phyloP scores from a whole-genome alignment of 2,888 invertebrate genomes.

The Hemaris fuciformis region DNA sequence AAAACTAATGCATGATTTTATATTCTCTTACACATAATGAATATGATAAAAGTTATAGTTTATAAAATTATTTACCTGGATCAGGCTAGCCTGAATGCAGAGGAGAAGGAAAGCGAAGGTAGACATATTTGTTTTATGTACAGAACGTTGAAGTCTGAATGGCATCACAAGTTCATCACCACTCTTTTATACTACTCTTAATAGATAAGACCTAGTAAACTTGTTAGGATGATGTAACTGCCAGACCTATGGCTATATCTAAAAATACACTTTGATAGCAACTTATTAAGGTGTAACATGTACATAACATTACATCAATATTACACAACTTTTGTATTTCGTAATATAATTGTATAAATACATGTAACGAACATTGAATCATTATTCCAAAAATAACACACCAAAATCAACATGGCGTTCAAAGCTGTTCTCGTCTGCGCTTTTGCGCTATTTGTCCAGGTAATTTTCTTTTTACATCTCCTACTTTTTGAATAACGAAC shows the following conservation, averaged over 20 bases:
- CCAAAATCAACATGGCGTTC: slow-evolving; percentile 10
- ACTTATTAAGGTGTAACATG: too few relatives aligned
- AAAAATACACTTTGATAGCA: too few relatives aligned
- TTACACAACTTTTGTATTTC: too few relatives aligned
- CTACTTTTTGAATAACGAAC: too few relatives aligned
- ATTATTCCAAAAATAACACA: not conserved
- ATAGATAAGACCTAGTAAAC: not conserved
- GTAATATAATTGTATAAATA: too few relatives aligned
- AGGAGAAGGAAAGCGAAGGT: slow-evolving; percentile 24
- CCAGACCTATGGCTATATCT: too few relatives aligned
- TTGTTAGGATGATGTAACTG: not conserved
- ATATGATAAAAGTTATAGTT: not conserved
- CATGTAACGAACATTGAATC: not conserved
- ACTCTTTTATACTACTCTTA: not conserved
- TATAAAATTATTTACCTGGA: slow-evolving; percentile 16
- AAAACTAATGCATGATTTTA: not conserved
- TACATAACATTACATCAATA: not conserved
- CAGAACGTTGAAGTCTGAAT: slow-evolving; percentile 9
- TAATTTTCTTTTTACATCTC: too few relatives aligned
- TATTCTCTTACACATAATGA: too few relatives aligned
- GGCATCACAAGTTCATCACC: not conserved
- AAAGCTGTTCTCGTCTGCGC: slow-evolving; percentile 13
- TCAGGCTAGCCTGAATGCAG: slow-evolving; percentile 26
- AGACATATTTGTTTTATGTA: slow-evolving; percentile 21
- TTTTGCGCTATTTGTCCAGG: slow-evolving; percentile 15